Base-by-base conservation (phyloP, 2,888 invertebrate species). In the Cecidostiba fungosa region DNA sequence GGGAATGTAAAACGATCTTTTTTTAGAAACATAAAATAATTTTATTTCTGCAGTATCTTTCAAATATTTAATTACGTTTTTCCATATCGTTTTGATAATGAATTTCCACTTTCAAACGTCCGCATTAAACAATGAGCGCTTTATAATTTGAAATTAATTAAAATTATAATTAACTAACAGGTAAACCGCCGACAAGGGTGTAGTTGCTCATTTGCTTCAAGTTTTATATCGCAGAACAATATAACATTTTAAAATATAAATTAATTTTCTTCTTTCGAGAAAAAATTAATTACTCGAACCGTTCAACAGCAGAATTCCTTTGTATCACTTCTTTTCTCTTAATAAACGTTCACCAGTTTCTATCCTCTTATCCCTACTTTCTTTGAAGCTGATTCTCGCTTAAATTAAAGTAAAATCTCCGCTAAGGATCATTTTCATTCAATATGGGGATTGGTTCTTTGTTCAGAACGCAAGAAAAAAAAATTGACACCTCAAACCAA, bases 251-350 rank as follows among this genome's bases (percentile, higher is more conserved):
- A 50, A 50, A 50, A 50, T 19, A 50, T 19, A 19, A 50, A 50
- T 50, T 19, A 3, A 19, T 19, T 19, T 50, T 19, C 50, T 19
- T 19, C 16, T 50, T 16, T 16, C 19, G 3, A 54, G 50, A 72
- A 54, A 80, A 80, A 50, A 80, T n/a, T n/a, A n/a, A 54, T 80
- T 26, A 39, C 26, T 79, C 6, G 26, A 80, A n/a, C 16, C 47
- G 54, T 54, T 80, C 26, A 50, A 80, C n/a, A 59, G 72, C 23
- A 23, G 2, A 72, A 72, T 80, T 54, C 16, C 72, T 26, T 29
- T 72, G 32, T 59, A 80, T 54, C 50, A 54, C 72, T 36, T 59
- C 29, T n/a, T 32, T 47, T 2, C 16, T 72, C 19, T 36, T 80
- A 80, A 70, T 26, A 43, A 77, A 77, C 43, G 66, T 39, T 66